These are phyloP conservation scores for Cyphomyrmex costatus DNA, from an alignment of 1,140 invertebrate species.

Conservation along the genomic window DNA sequence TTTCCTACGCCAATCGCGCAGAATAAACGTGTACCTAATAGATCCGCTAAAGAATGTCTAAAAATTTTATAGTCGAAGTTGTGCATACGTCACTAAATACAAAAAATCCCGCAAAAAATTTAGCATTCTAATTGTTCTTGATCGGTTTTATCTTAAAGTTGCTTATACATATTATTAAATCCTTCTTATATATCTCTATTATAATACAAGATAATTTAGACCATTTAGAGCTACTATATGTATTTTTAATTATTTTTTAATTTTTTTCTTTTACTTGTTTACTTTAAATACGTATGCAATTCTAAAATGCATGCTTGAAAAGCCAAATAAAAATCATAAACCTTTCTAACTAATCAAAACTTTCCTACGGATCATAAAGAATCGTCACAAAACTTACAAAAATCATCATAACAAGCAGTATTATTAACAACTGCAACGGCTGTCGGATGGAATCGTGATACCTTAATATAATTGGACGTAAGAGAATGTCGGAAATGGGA, in stretches of 20 bases:
- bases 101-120: background rate
- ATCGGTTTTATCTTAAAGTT: background rate
- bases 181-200: background rate
- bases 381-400: background rate
- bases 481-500: slow-evolving; percentile 60
- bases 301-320: background rate
- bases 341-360: slow-evolving; percentile 23
- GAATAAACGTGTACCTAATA: background rate
- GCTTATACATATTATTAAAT: background rate
- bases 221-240: background rate
- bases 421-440: slow-evolving; percentile 5
- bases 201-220: too few species aligned
- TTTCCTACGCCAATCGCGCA: slow-evolving; percentile 30
- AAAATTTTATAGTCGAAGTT: background rate
- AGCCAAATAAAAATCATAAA: background rate
- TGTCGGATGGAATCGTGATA: slow-evolving; percentile 45
- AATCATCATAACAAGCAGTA: background rate
- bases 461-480: slow-evolving; percentile 70
- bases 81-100: background rate
- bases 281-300: background rate
- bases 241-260: background rate
- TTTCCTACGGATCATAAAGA: background rate
- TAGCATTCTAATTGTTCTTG: background rate
- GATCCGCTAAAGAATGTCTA: background rate
- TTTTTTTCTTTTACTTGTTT: background rate